Percentiles rank a stretch among this genome's conserved stretches.
Conservation (phyloP, 2,113 vertebrate species). For the Thalassarche chlororhynchos region DNA sequence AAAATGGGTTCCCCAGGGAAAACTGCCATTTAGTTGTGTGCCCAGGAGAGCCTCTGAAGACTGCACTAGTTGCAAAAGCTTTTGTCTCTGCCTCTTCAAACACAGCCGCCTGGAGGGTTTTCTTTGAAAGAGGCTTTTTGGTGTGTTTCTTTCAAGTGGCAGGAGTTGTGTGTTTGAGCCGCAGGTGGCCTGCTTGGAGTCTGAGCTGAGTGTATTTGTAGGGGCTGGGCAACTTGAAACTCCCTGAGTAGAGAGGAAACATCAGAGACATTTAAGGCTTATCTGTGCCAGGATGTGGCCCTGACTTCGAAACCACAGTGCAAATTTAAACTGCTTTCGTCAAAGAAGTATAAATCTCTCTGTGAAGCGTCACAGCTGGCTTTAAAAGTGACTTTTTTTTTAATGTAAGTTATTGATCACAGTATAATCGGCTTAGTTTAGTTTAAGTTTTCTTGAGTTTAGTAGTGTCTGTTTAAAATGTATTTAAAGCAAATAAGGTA, state of each 20-base stretch:
- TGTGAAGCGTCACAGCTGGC: background rate
- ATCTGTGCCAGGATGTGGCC: background rate
- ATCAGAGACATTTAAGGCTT: background rate
- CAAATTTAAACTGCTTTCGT: background rate
- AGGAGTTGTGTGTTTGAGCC: background rate
- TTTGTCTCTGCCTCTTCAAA: slow-evolving; percentile 55
- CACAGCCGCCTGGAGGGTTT: background rate
- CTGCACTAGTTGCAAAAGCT: background rate
- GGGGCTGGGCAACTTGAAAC: background rate
- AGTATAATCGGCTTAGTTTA: background rate
- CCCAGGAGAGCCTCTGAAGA: background rate
- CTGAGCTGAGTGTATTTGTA: background rate
- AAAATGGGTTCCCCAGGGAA: background rate
- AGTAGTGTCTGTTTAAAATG: background rate
- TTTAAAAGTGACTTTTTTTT: background rate
- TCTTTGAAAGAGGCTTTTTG: slow-evolving; percentile 33
- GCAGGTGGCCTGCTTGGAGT: slow-evolving; percentile 3
- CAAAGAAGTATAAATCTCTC: background rate
- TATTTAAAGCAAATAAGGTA: background rate
- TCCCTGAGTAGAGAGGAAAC: background rate
- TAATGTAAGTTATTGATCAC: background rate
- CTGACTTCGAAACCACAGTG: rapidly evolving
- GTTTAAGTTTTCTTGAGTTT: background rate
- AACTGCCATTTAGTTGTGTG: background rate
- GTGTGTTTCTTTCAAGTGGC: slow-evolving; percentile 33